Base-by-base conservation (phyloP, 2,888 invertebrate genomes). In the Campopleginae sp. region DNA sequence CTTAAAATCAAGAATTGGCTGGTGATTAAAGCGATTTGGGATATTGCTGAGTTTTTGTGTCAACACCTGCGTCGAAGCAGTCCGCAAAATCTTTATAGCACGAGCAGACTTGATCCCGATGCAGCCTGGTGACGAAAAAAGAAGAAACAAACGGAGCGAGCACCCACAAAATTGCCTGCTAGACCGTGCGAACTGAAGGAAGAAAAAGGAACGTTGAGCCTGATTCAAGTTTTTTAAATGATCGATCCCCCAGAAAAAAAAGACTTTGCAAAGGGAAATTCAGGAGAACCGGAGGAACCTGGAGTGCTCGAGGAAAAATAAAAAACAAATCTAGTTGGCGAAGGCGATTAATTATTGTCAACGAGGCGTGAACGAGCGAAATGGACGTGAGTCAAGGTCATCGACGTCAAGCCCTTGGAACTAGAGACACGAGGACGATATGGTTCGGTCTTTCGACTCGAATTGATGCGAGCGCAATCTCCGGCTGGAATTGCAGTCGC, bases 1-100 rank as follows among this genome's bases (percentile, higher is more conserved):
- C 23, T 76, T 61, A 38, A 66, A 48, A 48, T 14, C 68, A 82
- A 82, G 82, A 48, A 70, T 83, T 77, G 86, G 86, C 81, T 82
- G 84, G 27, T 58, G 86, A 87, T 87, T 86, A 86, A 86, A 86
- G 86, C 86, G 86, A 87, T 87, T 87, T 86, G 84, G 66, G 76
- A 77, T 87, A 78, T 68, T 46, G 70, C 31, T 12, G 42, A 33
- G 72, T 70, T 70, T 87, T 86, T 87, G 86, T 81, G 78, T 33
- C 84, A 76, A 74, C 87, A 87, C 86, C 87, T 87, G 86, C 86
- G 83, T 86, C 81, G 87, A 83, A 84, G 82, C 84, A 87, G 79
- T 80, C 84, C 81, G 82, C 80, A 66, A 87, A 87, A 87, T 84
- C 80, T 86, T 84, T 86, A 65, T 77, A 79, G 82, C 80, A 80